Evolutionary conservation across 1,140 invertebrate genomes (phyloP), one percentile per base, ranked within the genome.

Genomic region (Zaprionus kolodkinae): DNA sequence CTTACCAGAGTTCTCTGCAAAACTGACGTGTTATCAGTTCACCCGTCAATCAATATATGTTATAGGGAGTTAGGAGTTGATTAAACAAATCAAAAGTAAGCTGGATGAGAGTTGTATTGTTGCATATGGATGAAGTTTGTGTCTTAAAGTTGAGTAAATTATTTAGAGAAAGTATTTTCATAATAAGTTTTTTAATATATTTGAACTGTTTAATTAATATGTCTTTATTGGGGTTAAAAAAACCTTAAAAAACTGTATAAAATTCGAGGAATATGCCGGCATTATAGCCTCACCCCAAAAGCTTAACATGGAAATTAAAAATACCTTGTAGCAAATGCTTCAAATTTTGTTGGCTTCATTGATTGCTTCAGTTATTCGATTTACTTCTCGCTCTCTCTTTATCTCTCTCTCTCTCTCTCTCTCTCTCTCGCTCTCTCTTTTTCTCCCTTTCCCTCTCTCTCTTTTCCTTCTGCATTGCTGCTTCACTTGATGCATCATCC

Each of bases 401-500:
- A 27, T 6, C 6, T 7, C 13, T 0, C 40, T 43, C 15, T 17
- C 7, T 0, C 13, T 6, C 13, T 2, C 38, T 43, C n/a, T 15
- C 6, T 0, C 12, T 40, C 12, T 40, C 36, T 27, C n/a, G 10
- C 21, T 0, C 12, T 11, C 10, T 2, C 1, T 6, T n/a, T 1
- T n/a, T 6, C 25, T 15, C 17, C 17, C 3, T 15, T 10, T 15
- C 50, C 17, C 5, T 17, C 13, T 13, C 0, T 38, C 2, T 12
- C 3, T 12, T 43, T 13, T 12, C 15, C 7, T 15, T 6, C 10
- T 10, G 45, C 7, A 15, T 21, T 3, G 10, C 43, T 48, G 4
- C 57, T 11, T 12, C 60, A 71, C 54, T 75, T 71, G 72, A 71
- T 71, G 67, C 60, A 59, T 71, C 45, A 60, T 60, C 40, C 45